A percentile compares a stretch with the other conserved stretches of the same genome.
phyloP scores from a whole-genome alignment of 2,888 invertebrate species.

The Sarcophaga subvicina region DNA sequence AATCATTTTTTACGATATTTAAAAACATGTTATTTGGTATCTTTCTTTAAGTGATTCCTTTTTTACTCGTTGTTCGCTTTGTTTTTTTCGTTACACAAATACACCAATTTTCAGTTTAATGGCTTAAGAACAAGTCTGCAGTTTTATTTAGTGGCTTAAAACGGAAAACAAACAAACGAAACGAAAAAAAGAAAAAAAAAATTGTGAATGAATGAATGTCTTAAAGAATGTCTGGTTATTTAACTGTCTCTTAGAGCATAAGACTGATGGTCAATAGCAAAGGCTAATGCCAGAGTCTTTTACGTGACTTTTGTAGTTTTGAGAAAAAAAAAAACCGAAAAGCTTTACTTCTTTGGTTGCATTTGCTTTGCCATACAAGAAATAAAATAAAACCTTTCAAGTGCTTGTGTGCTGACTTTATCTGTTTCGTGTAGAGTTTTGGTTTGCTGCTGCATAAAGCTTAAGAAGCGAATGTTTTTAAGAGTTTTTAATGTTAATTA shows the following conservation, averaged over 20 bases:
- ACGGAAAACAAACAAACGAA: background rate
- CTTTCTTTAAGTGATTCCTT: constrained; percentile 2
- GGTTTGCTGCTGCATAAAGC: background rate
- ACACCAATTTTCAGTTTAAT: constrained; percentile 21
- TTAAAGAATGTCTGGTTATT: constrained; percentile 16
- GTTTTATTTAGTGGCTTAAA: constrained; percentile 15
- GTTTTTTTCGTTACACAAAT: background rate
- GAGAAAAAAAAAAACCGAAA: background rate
- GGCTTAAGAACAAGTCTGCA: constrained; percentile 10
- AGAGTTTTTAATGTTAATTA: constrained; percentile 58
- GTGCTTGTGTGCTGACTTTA: constrained; percentile 36
- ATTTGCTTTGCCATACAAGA: background rate
- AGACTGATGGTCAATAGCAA: constrained; percentile 33
- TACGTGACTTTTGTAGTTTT: constrained; percentile 66
- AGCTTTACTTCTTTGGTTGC: constrained; percentile 14
- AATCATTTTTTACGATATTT: constrained; percentile 21
- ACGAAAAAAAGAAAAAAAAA: background rate
- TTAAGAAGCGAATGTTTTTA: constrained; percentile 15
- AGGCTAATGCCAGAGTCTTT: constrained; percentile 66
- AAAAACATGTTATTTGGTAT: constrained; percentile 45
- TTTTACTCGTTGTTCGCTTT: background rate
- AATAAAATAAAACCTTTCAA: constrained; percentile 68
- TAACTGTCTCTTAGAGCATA: background rate
- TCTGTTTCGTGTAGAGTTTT: background rate
- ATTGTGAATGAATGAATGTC: constrained; percentile 7